Evolutionary conservation across 2,888 invertebrate species (phyloP).

Genomic region (Merodon equestris): DNA sequence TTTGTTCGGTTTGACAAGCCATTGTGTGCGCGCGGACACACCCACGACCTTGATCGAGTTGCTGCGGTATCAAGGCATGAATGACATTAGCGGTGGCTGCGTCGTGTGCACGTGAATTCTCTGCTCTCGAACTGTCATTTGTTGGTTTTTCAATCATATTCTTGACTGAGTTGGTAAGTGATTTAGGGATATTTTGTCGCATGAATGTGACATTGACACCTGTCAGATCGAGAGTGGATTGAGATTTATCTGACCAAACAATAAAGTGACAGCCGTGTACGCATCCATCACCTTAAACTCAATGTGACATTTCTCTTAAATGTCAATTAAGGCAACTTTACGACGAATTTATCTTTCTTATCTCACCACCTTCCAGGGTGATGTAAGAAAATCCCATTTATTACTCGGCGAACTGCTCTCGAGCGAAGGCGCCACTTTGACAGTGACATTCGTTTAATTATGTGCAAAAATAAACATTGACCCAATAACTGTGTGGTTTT

Average conservation of each 20-base stretch:
- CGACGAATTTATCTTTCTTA: constrained; percentile 5
- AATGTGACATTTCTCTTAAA: too few species aligned
- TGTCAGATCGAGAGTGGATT: too few species aligned
- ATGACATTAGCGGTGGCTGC: constrained; percentile 43
- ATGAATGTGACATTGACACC: too few species aligned
- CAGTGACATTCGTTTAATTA: constrained; percentile 49
- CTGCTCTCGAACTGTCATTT: too few species aligned
- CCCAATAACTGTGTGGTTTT: constrained; percentile 38
- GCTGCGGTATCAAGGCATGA: too few species aligned
- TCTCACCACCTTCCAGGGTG: background rate
- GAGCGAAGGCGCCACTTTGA: constrained; percentile 40
- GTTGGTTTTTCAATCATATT: too few species aligned
- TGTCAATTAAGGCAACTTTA: background rate
- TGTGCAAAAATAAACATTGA: constrained; percentile 46
- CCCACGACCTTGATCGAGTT: constrained; percentile 51
- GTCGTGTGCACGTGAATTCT: constrained; percentile 33
- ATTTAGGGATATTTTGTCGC: too few species aligned
- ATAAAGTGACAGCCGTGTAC: background rate
- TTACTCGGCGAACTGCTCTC: constrained; percentile 6
- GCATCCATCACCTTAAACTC: background rate
- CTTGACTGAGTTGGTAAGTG: too few species aligned
- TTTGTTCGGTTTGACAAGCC: constrained; percentile 63
- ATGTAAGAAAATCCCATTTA: background rate
- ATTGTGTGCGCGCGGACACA: constrained; percentile 51
- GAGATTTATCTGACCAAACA: too few species aligned